phyloP scores from a whole-genome alignment of 30 jellyfish, hydroid and myxozoan species.

The Hydractinia echinata region DNA sequence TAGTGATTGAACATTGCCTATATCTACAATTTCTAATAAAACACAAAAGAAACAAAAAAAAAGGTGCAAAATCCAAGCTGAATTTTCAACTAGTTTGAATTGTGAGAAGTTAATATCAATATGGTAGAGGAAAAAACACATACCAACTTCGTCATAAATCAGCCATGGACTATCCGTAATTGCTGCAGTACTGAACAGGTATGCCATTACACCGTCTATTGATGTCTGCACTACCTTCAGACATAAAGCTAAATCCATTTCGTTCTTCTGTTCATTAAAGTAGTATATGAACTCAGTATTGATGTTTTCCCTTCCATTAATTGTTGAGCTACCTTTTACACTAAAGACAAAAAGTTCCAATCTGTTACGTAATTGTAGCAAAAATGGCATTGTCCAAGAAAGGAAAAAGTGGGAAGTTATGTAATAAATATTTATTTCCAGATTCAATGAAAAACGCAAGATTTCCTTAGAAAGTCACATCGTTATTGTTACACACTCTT shows the following conservation, averaged over 20 bases:
- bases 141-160: not conserved
- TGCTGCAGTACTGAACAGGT: not conserved
- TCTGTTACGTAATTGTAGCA: not conserved
- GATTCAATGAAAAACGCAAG: too few species aligned
- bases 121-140: not conserved
- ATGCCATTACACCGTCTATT: not conserved
- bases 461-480: too few species aligned
- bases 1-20: too few species aligned
- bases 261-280: not conserved
- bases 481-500: too few species aligned
- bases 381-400: not conserved
- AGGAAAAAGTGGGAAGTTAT: not conserved
- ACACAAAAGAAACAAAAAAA: too few species aligned
- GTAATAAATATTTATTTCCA: not conserved
- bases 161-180: not conserved
- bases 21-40: too few species aligned
- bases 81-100: too few species aligned
- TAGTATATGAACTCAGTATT: not conserved
- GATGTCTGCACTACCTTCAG: not conserved
- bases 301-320: not conserved
- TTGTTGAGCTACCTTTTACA: not conserved
- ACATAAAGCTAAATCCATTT: constrained; percentile 3
- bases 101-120: too few species aligned
- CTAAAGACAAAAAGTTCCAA: not conserved
- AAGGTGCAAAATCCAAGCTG: too few species aligned